These are phyloP conservation scores for Physella acuta DNA, from an alignment of 1,140 invertebrate species.

Conservation along the genomic window DNA sequence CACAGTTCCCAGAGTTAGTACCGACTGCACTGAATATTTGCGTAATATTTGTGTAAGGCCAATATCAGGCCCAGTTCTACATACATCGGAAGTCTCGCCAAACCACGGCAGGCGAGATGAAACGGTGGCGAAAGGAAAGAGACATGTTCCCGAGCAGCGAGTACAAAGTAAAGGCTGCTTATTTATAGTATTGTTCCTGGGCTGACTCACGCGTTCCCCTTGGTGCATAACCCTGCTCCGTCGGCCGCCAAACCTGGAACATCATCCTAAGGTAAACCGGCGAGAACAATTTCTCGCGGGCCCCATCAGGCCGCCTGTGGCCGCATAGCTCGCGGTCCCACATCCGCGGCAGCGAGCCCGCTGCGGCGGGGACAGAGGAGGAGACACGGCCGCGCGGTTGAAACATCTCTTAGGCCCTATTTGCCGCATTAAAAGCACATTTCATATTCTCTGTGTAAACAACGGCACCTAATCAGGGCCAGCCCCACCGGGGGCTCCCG, in stretches of 20 bases:
- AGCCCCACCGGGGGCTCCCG: neutral
- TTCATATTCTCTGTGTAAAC: slow-evolving; percentile 3
- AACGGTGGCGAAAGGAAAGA: no score
- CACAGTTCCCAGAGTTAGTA: no score
- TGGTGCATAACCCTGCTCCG: neutral
- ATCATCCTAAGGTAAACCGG: neutral
- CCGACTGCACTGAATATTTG: no score
- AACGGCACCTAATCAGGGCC: neutral
- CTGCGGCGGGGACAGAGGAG: neutral
- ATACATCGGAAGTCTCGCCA: no score
- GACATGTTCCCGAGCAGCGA: no score
- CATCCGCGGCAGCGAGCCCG: neutral
- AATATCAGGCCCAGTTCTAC: no score
- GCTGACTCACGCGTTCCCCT: neutral
- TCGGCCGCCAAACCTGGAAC: neutral
- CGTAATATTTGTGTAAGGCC: no score
- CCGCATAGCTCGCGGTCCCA: neutral
- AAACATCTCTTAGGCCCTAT: slow-evolving; percentile 11
- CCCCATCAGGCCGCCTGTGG: neutral
- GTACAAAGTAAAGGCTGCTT: no score
- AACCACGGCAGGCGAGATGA: no score
- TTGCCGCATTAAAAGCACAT: slow-evolving; percentile 8
- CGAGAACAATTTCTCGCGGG: neutral
- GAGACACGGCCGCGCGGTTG: neutral
- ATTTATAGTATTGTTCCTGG: no score